Evolutionary conservation across 2,113 vertebrate species (phyloP).

Genomic region (Porphyrio hochstetteri): DNA sequence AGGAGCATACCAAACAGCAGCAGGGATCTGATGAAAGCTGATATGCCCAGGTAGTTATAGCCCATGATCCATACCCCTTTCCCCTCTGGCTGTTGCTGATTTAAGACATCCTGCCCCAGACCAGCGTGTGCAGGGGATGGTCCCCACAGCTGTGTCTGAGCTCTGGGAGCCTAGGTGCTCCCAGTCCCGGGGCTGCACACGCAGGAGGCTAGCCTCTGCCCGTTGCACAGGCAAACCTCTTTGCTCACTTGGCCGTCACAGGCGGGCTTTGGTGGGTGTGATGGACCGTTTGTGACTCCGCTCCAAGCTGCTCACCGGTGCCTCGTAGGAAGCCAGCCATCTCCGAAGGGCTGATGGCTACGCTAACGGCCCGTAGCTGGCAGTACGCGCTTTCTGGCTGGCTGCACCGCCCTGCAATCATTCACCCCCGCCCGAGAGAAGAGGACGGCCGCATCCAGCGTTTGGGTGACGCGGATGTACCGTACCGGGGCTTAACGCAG

Average conservation of each 20-base stretch:
- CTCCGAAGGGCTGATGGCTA: background rate
- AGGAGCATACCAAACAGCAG: background rate
- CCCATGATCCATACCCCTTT: fast-evolving
- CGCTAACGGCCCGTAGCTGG: background rate
- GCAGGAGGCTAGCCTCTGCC: background rate
- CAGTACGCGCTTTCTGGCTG: background rate
- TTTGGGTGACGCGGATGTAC: background rate
- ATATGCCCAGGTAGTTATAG: fast-evolving
- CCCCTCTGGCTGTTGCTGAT: background rate
- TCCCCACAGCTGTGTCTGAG: background rate
- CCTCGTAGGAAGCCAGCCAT: background rate
- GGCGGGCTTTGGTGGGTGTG: background rate
- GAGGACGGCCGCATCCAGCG: background rate
- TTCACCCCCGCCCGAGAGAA: background rate
- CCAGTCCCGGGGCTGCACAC: background rate
- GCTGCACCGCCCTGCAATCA: background rate
- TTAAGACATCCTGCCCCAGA: too few species aligned
- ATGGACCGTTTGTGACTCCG: background rate
- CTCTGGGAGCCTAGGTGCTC: too few species aligned
- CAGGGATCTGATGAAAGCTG: background rate
- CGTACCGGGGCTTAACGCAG: background rate
- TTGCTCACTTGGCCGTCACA: too few species aligned
- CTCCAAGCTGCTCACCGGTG: background rate
- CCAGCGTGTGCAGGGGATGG: background rate
- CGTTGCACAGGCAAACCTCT: background rate